These are phyloP conservation scores for Agrotis exclamationis DNA, from an alignment of 2,888 invertebrate species.

Conservation along the genomic window DNA sequence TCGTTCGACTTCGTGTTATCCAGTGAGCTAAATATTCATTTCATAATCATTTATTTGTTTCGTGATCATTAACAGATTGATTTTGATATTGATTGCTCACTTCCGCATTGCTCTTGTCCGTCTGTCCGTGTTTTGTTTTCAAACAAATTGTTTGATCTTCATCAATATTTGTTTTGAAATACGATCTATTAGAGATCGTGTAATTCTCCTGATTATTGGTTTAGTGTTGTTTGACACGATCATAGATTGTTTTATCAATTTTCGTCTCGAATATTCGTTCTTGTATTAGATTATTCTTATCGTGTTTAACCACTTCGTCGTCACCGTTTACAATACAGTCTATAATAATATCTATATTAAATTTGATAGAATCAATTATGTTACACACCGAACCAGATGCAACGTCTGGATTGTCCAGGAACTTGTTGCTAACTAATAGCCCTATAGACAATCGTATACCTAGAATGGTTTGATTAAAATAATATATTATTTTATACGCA, in stretches of 20 bases:
- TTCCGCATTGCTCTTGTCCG: slow-evolving; percentile 81
- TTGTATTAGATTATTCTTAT: not conserved
- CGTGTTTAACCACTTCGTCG: not conserved
- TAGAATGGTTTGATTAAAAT: slow-evolving; percentile 73
- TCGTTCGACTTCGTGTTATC: slow-evolving; percentile 50
- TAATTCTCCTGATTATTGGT: slow-evolving; percentile 52
- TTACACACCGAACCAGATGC: slow-evolving; percentile 29
- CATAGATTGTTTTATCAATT: slow-evolving; percentile 33
- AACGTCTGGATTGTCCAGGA: slow-evolving; percentile 39
- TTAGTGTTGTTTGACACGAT: slow-evolving; percentile 51
- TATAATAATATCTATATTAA: not conserved
- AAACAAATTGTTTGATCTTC: slow-evolving; percentile 67
- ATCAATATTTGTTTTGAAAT: slow-evolving; percentile 66
- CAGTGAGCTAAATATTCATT: slow-evolving; percentile 79
- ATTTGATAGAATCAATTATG: slow-evolving; percentile 44
- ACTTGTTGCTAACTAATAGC: slow-evolving; percentile 61
- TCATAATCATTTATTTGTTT: slow-evolving; percentile 85
- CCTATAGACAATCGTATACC: slow-evolving; percentile 44
- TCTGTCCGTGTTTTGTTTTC: slow-evolving; percentile 72
- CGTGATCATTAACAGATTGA: slow-evolving; percentile 84
- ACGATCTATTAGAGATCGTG: slow-evolving; percentile 59
- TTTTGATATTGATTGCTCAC: slow-evolving; percentile 87
- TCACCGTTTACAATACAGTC: not conserved
- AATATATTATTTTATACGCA: slow-evolving; percentile 82
- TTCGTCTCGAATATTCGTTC: slow-evolving; percentile 14